These are phyloP conservation scores for Ifrita kowaldi DNA, from an alignment of 2,113 vertebrate species.

Conservation along the genomic window DNA sequence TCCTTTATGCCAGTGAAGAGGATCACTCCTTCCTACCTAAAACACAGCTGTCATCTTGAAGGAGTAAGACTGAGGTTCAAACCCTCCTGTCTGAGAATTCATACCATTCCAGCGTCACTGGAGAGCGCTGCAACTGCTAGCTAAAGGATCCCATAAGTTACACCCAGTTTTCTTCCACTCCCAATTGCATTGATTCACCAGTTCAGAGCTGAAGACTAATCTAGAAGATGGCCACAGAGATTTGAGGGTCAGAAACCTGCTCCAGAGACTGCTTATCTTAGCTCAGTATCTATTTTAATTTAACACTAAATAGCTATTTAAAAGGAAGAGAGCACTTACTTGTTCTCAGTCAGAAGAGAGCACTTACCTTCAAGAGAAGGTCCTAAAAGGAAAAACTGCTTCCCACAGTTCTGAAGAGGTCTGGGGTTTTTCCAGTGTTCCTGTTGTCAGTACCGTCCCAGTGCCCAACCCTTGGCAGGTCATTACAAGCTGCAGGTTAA, in stretches of 20 bases:
- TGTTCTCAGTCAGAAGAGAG: neutral
- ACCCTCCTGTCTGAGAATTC: neutral
- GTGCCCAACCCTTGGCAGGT: neutral
- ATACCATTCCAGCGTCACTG: neutral
- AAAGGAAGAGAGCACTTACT: neutral
- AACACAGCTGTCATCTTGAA: neutral
- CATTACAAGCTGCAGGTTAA: neutral
- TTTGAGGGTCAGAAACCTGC: neutral
- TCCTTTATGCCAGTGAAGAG: neutral
- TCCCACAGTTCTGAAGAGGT: neutral
- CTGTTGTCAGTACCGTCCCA: neutral
- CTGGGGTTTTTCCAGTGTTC: neutral
- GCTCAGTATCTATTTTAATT: neutral
- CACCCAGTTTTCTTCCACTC: neutral
- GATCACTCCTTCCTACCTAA: neutral
- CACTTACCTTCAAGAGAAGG: neutral
- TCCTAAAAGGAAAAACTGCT: neutral
- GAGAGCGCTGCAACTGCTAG: neutral
- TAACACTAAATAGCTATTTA: neutral
- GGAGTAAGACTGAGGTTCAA: neutral
- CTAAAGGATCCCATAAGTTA: neutral
- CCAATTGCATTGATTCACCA: neutral
- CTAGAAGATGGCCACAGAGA: neutral
- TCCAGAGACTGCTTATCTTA: neutral
- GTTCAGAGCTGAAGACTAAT: neutral